Conservation (phyloP, 37 sponge, comb jelly and placozoan species). For the Petrosia ficiformis region DNA sequence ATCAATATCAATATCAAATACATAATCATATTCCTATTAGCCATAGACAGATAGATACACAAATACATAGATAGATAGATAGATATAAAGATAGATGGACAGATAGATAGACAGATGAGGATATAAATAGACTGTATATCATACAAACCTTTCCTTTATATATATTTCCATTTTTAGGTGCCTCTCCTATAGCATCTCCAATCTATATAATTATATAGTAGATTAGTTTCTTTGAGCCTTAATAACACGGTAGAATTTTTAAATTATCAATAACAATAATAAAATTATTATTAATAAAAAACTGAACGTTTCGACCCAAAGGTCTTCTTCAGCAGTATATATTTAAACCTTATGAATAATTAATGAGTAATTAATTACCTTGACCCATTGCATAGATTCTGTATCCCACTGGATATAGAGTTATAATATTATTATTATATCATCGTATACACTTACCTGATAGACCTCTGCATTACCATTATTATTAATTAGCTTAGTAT, state of each 20-base stretch:
- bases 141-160: constrained; percentile 61
- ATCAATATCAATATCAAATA: constrained; percentile 78
- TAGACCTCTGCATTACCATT: constrained; percentile 66
- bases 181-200: constrained; percentile 64
- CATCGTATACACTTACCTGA: constrained; percentile 36
- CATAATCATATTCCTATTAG: constrained; percentile 81
- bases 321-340: no score
- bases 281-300: no score
- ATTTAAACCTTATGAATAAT: background rate
- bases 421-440: background rate
- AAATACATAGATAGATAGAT: no score
- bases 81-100: no score
- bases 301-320: no score
- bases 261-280: no score
- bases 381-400: constrained; percentile 33
- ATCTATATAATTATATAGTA: constrained; percentile 43
- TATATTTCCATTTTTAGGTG: constrained; percentile 26
- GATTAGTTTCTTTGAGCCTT: no score
- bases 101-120: no score
- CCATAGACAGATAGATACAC: no score
- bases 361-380: constrained; percentile 15
- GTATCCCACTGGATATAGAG: constrained; percentile 46
- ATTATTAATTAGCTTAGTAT: constrained; percentile 58
- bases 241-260: no score
- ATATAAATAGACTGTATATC: background rate